Evolutionary conservation across 2,113 vertebrate species (phyloP).

Genomic region (Lepus timidus): DNA sequence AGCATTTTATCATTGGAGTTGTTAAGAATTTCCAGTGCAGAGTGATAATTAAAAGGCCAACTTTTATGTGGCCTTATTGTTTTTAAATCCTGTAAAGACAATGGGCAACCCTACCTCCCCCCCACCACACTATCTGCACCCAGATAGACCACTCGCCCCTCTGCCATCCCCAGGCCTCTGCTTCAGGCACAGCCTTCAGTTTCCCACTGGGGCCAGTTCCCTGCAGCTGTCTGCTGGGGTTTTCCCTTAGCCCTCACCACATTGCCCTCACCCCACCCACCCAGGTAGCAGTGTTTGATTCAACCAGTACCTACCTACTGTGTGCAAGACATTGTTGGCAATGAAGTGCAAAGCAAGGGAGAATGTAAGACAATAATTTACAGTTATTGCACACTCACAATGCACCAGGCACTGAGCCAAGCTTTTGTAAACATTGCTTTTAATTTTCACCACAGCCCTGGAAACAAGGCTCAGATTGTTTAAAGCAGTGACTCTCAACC

Average conservation of each 20-base stretch:
- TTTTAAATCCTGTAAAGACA: background rate
- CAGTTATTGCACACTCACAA: background rate
- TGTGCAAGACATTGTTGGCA: background rate
- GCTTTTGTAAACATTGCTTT: background rate
- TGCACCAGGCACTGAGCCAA: background rate
- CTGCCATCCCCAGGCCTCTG: background rate
- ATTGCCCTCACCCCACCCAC: no score
- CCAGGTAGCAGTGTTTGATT: background rate
- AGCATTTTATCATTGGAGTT: slow-evolving; percentile 9
- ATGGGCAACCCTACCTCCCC: no score
- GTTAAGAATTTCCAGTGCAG: slow-evolving; percentile 27
- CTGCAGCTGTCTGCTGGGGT: background rate
- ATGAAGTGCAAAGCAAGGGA: background rate
- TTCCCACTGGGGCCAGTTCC: background rate
- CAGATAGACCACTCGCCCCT: background rate
- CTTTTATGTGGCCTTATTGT: slow-evolving; percentile 1
- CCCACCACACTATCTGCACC: background rate
- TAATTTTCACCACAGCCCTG: background rate
- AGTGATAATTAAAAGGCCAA: background rate
- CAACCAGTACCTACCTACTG: background rate
- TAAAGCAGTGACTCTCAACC: background rate
- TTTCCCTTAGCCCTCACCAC: background rate
- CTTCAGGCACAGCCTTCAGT: background rate
- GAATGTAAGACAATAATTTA: background rate
- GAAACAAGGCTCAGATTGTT: slow-evolving; percentile 25